A percentile compares a stretch with the other conserved stretches of the same genome.
Evolutionary conservation across 1,140 invertebrate species (phyloP).

Genomic region (Bradynema listronoti): DNA sequence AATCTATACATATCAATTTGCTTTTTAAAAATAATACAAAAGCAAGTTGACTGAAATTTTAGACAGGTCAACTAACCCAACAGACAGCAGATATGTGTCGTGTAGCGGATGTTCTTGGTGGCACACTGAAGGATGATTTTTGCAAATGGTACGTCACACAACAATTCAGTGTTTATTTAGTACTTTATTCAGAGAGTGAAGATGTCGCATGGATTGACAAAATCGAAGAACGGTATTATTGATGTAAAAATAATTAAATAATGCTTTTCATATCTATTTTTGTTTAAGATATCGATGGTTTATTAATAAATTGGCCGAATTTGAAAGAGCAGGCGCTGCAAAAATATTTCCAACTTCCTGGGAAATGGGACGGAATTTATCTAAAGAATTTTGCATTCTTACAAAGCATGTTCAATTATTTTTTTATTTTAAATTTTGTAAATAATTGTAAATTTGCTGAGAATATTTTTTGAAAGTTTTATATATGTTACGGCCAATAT

Average conservation of each 20-base stretch:
- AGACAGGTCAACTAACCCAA: slow-evolving; percentile 63
- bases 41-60: slow-evolving; percentile 60
- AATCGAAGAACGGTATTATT: slow-evolving; percentile 70
- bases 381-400: slow-evolving; percentile 79
- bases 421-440: slow-evolving; percentile 6
- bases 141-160: slow-evolving; percentile 83
- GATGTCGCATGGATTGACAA: slow-evolving; percentile 86
- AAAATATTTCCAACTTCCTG: slow-evolving; percentile 81
- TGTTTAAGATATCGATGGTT: slow-evolving; percentile 69
- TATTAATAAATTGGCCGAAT: slow-evolving; percentile 88
- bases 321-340: slow-evolving; percentile 79
- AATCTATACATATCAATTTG: background rate
- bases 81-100: slow-evolving; percentile 83
- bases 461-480: too few relatives aligned
- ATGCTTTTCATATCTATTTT: slow-evolving; percentile 1
- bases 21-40: slow-evolving; percentile 18
- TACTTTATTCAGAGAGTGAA: slow-evolving; percentile 87
- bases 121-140: slow-evolving; percentile 71
- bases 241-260: background rate
- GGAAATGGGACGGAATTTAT: slow-evolving; percentile 87
- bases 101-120: slow-evolving; percentile 82
- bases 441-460: too few relatives aligned
- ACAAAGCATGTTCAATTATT: slow-evolving; percentile 62
- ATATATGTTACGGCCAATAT: too few relatives aligned
- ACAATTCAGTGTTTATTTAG: slow-evolving; percentile 83